Conservation (phyloP, 2,113 vertebrate genomes). For the Girardinichthys multiradiatus region DNA sequence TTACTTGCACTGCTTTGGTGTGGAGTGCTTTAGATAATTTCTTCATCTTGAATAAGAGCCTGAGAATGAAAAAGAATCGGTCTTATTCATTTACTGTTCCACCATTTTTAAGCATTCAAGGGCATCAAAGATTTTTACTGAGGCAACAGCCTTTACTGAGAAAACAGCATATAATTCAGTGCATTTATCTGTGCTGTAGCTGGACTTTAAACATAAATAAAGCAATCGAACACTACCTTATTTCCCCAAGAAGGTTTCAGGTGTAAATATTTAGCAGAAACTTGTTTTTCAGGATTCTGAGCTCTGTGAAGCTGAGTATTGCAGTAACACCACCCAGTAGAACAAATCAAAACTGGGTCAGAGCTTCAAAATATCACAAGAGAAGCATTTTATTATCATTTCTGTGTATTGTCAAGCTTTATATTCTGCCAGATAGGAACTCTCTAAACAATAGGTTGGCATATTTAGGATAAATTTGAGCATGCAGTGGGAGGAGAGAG, state of each 20-base stretch:
- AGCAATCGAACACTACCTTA: not conserved
- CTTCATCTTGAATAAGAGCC: no score
- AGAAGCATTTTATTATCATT: constrained; percentile 68
- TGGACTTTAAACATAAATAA: not conserved
- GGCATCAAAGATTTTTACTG: not conserved
- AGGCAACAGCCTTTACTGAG: no score
- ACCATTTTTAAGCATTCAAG: not conserved
- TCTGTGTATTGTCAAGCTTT: constrained; percentile 61
- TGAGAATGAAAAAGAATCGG: no score
- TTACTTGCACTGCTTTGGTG: no score
- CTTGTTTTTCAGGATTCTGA: constrained; percentile 44
- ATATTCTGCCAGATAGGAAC: constrained; percentile 56
- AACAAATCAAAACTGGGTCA: constrained; percentile 77
- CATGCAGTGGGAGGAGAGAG: constrained; percentile 40
- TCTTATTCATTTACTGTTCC: no score
- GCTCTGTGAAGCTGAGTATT: constrained; percentile 44
- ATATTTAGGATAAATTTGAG: constrained; percentile 51
- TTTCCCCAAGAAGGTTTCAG: not conserved
- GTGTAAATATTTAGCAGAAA: constrained; percentile 44
- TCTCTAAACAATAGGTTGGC: constrained; percentile 66
- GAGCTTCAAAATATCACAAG: constrained; percentile 69
- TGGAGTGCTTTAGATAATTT: no score
- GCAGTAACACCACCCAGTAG: constrained; percentile 43
- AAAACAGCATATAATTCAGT: no score
- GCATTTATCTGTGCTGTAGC: no score